phyloP scores from a whole-genome alignment of 2,888 invertebrate genomes.

The Lepidocyrtoides sp. region DNA sequence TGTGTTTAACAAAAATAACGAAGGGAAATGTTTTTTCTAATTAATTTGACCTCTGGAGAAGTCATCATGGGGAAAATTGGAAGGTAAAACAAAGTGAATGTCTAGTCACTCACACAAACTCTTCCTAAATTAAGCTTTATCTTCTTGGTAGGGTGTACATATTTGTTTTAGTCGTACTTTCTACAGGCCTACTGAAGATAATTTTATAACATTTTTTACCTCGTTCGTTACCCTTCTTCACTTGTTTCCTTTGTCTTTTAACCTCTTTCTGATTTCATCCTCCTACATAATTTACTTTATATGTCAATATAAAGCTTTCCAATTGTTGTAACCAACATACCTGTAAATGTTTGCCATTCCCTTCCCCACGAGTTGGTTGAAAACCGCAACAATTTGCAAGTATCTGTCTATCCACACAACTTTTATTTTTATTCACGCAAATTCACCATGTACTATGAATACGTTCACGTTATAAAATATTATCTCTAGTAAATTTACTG shows the following conservation, averaged over 20 bases:
- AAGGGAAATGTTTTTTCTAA: conserved; percentile 85
- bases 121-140: conserved; percentile 80
- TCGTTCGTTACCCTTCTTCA: conserved; percentile 33
- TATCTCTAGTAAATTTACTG: conserved; percentile 41
- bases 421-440: conserved; percentile 22
- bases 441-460: conserved; percentile 16
- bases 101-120: conserved; percentile 84
- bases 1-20: conserved; percentile 82
- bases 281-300: neutral
- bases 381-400: conserved; percentile 8
- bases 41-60: conserved; percentile 86
- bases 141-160: conserved; percentile 72
- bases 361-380: conserved; percentile 21
- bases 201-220: conserved; percentile 32
- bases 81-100: conserved; percentile 85
- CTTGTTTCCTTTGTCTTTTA: conserved; percentile 20
- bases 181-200: conserved; percentile 51
- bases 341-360: conserved; percentile 20
- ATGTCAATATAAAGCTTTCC: neutral
- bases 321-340: conserved; percentile 15
- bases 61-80: conserved; percentile 85
- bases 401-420: neutral
- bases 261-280: neutral
- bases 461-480: conserved; percentile 27
- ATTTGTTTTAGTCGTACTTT: conserved; percentile 51